Conservation (phyloP, 2,888 invertebrate genomes). For the Gari tellinella region DNA sequence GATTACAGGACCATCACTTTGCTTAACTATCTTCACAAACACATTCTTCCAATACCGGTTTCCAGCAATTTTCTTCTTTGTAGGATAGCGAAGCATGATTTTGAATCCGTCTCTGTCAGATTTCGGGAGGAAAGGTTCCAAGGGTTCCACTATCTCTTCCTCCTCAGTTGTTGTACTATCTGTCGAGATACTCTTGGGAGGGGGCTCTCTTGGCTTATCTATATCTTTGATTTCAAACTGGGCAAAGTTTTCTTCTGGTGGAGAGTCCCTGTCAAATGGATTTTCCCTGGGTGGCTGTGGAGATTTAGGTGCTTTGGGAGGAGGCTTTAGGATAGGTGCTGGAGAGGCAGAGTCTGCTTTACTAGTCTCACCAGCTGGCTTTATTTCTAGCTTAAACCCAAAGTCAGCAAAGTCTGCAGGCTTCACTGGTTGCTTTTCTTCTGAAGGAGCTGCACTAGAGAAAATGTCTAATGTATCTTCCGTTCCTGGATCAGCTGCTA, state of each 20-base stretch:
- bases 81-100: conserved; percentile 93
- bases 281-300: conserved; percentile 82
- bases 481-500: conserved; percentile 5
- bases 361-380: conserved; percentile 44
- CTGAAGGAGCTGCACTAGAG: conserved; percentile 51
- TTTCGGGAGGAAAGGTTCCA: conserved; percentile 95
- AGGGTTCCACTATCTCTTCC: conserved; percentile 76
- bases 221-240: conserved; percentile 77
- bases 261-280: conserved; percentile 83
- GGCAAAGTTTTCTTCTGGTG: conserved; percentile 82
- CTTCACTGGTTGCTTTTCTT: conserved; percentile 55
- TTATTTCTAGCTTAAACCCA: conserved; percentile 72
- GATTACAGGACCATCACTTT: conserved; percentile 87
- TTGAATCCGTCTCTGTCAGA: conserved; percentile 96
- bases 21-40: conserved; percentile 93
- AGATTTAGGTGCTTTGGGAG: conserved; percentile 75
- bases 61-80: conserved; percentile 85
- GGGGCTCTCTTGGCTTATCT: conserved; percentile 59
- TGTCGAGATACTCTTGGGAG: conserved; percentile 68
- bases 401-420: conserved; percentile 60
- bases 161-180: conserved; percentile 76
- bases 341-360: conserved; percentile 37
- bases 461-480: conserved; percentile 44
- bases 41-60: conserved; percentile 97
- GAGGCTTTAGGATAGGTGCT: conserved; percentile 75